Evolutionary conservation across 1,140 invertebrate genomes (phyloP).

Genomic region (Thalassaphorura encarpata): DNA sequence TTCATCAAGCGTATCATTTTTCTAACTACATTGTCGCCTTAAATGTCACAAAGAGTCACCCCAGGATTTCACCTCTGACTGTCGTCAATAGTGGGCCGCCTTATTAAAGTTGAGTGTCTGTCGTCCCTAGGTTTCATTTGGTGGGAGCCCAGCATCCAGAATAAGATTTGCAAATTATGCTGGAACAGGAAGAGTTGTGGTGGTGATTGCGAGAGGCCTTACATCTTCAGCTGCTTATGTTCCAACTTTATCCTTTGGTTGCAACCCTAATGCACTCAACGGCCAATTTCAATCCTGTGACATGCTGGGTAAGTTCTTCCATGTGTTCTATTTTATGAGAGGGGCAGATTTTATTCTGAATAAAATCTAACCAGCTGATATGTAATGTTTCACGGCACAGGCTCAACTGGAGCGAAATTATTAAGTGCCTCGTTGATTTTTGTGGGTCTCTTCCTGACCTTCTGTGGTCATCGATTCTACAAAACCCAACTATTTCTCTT

Average conservation of each 20-base stretch:
- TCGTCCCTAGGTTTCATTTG: slow-evolving; percentile 13
- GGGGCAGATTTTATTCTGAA: too few species aligned
- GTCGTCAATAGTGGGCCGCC: too few species aligned
- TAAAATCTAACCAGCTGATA: too few species aligned
- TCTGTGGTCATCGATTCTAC: slow-evolving; percentile 52
- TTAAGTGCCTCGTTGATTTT: slow-evolving; percentile 46
- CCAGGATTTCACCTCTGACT: too few species aligned
- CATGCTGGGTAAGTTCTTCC: slow-evolving; percentile 33
- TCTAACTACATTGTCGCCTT: too few species aligned
- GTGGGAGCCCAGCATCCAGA: slow-evolving; percentile 15
- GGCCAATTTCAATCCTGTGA: neutral
- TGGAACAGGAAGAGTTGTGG: slow-evolving; percentile 53
- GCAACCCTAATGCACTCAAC: slow-evolving; percentile 36
- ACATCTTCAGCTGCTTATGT: slow-evolving; percentile 50
- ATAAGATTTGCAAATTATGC: slow-evolving; percentile 48
- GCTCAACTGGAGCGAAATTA: slow-evolving; percentile 35
- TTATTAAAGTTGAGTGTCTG: too few species aligned
- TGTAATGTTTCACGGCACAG: slow-evolving; percentile 12
- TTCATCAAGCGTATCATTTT: too few species aligned
- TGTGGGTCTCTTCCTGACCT: slow-evolving; percentile 48
- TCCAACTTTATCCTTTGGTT: slow-evolving; percentile 54
- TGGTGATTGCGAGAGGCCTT: slow-evolving; percentile 35
- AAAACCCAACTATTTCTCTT: slow-evolving; percentile 49
- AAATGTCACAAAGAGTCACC: too few species aligned
- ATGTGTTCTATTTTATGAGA: too few species aligned